These are phyloP conservation scores for Epinotia nisella DNA, from an alignment of 2,888 invertebrate genomes.

Conservation along the genomic window DNA sequence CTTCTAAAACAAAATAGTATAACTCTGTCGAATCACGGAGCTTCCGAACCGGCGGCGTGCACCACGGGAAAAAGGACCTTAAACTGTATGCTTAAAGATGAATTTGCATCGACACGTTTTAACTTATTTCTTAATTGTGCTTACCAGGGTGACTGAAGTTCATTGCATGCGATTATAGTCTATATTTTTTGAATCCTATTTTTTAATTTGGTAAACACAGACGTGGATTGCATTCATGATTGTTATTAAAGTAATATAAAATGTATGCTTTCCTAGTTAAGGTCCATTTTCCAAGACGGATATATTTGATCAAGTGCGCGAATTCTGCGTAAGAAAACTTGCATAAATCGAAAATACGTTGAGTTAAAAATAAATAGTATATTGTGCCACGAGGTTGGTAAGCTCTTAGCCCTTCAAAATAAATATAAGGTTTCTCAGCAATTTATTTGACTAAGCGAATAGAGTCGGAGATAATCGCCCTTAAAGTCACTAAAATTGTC, in stretches of 20 bases:
- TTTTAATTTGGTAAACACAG: not conserved
- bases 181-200: not conserved
- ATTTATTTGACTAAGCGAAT: no score
- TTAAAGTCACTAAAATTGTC: no score
- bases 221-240: not conserved
- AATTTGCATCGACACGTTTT: constrained; percentile 1
- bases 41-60: constrained; percentile 29
- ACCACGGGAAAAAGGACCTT: constrained; percentile 12
- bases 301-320: not conserved
- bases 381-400: no score
- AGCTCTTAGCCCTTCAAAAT: no score
- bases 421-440: no score
- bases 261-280: not conserved
- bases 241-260: not conserved
- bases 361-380: no score
- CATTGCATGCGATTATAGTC: not conserved
- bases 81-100: not conserved
- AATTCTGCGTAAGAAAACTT: constrained; percentile 13
- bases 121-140: not conserved
- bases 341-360: not conserved
- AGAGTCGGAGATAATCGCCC: no score
- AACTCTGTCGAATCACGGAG: constrained; percentile 41
- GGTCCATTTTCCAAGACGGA: constrained; percentile 19
- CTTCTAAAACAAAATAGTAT: constrained; percentile 59
- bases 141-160: not conserved